Evolutionary conservation across 2,113 vertebrate species (phyloP).

Genomic region (Chaetops frenatus): DNA sequence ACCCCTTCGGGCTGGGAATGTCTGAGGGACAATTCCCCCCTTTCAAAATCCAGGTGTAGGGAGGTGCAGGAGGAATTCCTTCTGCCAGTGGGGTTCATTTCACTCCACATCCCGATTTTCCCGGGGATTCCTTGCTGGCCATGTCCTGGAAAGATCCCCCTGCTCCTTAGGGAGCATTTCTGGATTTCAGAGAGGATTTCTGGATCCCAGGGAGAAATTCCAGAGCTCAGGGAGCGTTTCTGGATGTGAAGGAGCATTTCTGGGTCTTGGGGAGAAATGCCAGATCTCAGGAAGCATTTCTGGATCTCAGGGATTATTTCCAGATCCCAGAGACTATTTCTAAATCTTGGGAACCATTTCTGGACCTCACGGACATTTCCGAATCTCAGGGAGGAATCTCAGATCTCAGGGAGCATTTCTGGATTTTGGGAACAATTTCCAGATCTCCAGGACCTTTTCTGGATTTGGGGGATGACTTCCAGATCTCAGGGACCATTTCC

Average conservation of each 20-base stretch:
- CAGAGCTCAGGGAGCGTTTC: too few relatives aligned
- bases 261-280: too few relatives aligned
- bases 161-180: neutral
- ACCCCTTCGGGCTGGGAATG: fast-evolving
- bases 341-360: too few relatives aligned
- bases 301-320: neutral
- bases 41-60: neutral
- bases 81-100: neutral
- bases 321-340: neutral
- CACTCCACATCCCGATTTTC: fast-evolving
- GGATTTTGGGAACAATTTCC: neutral
- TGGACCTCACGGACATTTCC: too few relatives aligned
- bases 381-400: too few relatives aligned
- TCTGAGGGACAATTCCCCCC: fast-evolving
- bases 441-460: neutral
- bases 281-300: too few relatives aligned
- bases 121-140: neutral
- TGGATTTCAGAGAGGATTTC: too few relatives aligned
- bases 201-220: too few relatives aligned
- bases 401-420: too few relatives aligned
- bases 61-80: neutral
- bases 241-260: too few relatives aligned
- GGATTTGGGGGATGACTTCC: neutral
- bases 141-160: neutral
- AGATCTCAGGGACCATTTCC: neutral